phyloP scores from a whole-genome alignment of 1,140 invertebrate species.

The Heliconius himera region DNA sequence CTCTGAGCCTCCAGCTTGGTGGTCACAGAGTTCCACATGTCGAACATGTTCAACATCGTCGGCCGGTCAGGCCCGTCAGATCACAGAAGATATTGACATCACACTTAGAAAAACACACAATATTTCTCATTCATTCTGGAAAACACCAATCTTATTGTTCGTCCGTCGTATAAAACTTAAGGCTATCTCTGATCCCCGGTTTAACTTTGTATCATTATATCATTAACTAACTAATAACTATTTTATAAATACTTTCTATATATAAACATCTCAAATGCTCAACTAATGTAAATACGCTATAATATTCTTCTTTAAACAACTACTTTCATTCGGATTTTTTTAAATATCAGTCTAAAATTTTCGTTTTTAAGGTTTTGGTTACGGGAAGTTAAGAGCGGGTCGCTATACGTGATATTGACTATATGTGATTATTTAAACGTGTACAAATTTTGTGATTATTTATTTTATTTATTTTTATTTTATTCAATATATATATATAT shows the following conservation, averaged over 20 bases:
- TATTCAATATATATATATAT: conserved; percentile 32
- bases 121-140: conserved; percentile 59
- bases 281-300: conserved; percentile 81
- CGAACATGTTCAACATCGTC: conserved; percentile 87
- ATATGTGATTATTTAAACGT: conserved; percentile 71
- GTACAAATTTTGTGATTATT: conserved; percentile 68
- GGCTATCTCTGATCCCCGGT: conserved; percentile 76
- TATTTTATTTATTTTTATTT: neutral
- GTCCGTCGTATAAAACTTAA: conserved; percentile 72
- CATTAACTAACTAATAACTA: conserved; percentile 33
- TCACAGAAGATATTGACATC: conserved; percentile 53
- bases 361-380: conserved; percentile 74
- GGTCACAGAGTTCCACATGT: conserved; percentile 93
- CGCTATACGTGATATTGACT: conserved; percentile 38
- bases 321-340: conserved; percentile 66
- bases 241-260: conserved; percentile 59
- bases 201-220: conserved; percentile 64
- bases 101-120: conserved; percentile 52
- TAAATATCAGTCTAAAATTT: conserved; percentile 80
- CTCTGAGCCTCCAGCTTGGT: conserved; percentile 89
- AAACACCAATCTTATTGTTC: conserved; percentile 69
- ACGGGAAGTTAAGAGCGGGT: conserved; percentile 32
- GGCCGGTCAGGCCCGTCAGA: conserved; percentile 55
- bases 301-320: conserved; percentile 57
- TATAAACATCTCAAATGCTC: conserved; percentile 81